These are phyloP conservation scores for Albula glossodonta DNA, from an alignment of 2,113 vertebrate species.

Conservation along the genomic window DNA sequence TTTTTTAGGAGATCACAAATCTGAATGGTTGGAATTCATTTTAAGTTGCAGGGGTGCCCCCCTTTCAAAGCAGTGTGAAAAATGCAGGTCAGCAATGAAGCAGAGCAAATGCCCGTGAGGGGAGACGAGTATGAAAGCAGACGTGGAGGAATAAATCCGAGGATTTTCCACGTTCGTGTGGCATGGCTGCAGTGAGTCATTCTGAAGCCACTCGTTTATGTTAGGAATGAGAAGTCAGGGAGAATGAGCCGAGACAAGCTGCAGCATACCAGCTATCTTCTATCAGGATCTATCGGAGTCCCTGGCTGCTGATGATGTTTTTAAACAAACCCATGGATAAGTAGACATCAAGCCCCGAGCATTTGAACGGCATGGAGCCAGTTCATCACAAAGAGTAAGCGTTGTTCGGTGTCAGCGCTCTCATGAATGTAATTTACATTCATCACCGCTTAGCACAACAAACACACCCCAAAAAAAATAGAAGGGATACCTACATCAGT, in stretches of 20 bases:
- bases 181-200: not conserved
- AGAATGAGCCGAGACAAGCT: slow-evolving; percentile 37
- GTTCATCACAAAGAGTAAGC: slow-evolving; percentile 52
- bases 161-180: no score
- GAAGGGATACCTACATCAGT: slow-evolving; percentile 28
- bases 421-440: slow-evolving; percentile 45
- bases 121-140: not conserved
- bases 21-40: not conserved
- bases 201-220: slow-evolving; percentile 33
- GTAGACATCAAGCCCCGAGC: slow-evolving; percentile 33
- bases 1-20: no score
- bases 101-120: not conserved
- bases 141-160: not conserved
- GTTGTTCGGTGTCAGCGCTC: slow-evolving; percentile 39
- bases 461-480: slow-evolving; percentile 12
- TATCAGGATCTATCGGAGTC: slow-evolving; percentile 34
- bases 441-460: slow-evolving; percentile 44
- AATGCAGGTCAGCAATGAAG: not conserved
- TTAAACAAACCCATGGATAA: slow-evolving; percentile 35
- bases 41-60: not conserved
- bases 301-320: slow-evolving; percentile 31
- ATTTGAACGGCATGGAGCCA: slow-evolving; percentile 41
- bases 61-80: no score
- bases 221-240: slow-evolving; percentile 35
- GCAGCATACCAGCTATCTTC: slow-evolving; percentile 24